Conservation (phyloP, 1,140 invertebrate species). For the Conus betulinus region DNA sequence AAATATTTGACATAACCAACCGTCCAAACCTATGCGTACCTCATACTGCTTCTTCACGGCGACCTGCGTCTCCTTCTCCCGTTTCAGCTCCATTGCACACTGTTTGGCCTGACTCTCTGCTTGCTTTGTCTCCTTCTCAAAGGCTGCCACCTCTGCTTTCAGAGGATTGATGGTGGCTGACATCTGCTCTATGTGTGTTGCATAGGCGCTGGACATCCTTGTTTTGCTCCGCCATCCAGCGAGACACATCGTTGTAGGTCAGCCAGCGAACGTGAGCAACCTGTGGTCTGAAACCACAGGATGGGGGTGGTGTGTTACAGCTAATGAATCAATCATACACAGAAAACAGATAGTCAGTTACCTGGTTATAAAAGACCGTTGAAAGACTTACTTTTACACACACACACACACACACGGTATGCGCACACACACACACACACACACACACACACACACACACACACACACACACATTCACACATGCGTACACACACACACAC, state of each 20-base stretch:
- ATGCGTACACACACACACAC: too few relatives aligned
- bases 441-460: too few relatives aligned
- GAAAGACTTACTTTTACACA: too few relatives aligned
- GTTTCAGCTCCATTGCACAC: conserved; percentile 63
- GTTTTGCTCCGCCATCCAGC: conserved; percentile 70
- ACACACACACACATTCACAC: too few relatives aligned
- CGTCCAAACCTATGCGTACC: conserved; percentile 39
- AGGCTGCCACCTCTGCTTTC: conserved; percentile 60
- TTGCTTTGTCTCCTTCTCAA: conserved; percentile 58
- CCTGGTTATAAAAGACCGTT: too few relatives aligned
- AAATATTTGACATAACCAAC: too few relatives aligned
- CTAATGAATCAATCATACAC: too few relatives aligned
- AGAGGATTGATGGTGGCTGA: conserved; percentile 62
- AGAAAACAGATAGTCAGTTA: too few relatives aligned
- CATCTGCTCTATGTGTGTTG: conserved; percentile 64
- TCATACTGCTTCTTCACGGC: conserved; percentile 66
- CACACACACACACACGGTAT: too few relatives aligned
- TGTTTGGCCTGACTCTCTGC: conserved; percentile 62
- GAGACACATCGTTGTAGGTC: conserved; percentile 66
- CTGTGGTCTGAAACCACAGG: conserved; percentile 47
- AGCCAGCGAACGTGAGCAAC: conserved; percentile 67
- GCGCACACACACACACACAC: too few relatives aligned
- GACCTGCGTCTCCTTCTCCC: conserved; percentile 63
- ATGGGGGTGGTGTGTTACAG: too few relatives aligned
- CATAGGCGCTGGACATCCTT: conserved; percentile 70